Evolutionary conservation across 2,797 vertebrate genomes (phyloP), one percentile per base, ranked within the genome.

Genomic region (Eremophila alpestris): DNA sequence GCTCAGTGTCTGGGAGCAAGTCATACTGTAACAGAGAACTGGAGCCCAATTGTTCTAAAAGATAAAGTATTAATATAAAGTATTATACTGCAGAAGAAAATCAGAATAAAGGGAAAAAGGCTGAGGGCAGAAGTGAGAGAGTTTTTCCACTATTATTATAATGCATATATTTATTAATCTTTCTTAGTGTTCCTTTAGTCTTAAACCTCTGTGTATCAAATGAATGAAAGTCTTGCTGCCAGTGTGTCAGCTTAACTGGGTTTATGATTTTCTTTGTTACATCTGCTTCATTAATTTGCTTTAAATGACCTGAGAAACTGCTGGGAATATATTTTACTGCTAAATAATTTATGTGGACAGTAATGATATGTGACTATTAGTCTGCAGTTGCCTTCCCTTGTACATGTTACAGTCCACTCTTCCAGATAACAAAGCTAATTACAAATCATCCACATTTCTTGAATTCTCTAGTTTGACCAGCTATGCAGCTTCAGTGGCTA

Each of bases 241-340:
- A 0, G 4, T 56, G 38, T 36, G 55, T 70, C 52, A 76, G 21
- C 24, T 90, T 86, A 81, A 74, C n/a, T 22, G 9, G 17, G 17
- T 86, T 93, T 89, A 78, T 71, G 40, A 78, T 85, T 89, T 87
- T 84, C 67, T 92, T 83, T 89, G 68, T 73, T 91, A 67, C 38
- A 75, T 60, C 29, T 94, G 49, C 73, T 89, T 91, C 80, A 85
- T 86, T 89, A 89, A 62, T 76, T 94, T 89, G 29, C 56, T 91
- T 79, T 87, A 70, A 81, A 83, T 88, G 59, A 83, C 59, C 49
- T 90, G 56, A 51, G 51, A 93, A 95, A 85, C 54, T 54, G 6
- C 54, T 68, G 40, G 36, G 48, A 91, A 78, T 45, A 78, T 45
- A 84, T 90, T 92, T 89, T 75, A 48, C 24, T 52, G 62, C 69